phyloP scores from a whole-genome alignment of 53 echinoderm and acorn worm genomes.

The Patiria pectinifera region DNA sequence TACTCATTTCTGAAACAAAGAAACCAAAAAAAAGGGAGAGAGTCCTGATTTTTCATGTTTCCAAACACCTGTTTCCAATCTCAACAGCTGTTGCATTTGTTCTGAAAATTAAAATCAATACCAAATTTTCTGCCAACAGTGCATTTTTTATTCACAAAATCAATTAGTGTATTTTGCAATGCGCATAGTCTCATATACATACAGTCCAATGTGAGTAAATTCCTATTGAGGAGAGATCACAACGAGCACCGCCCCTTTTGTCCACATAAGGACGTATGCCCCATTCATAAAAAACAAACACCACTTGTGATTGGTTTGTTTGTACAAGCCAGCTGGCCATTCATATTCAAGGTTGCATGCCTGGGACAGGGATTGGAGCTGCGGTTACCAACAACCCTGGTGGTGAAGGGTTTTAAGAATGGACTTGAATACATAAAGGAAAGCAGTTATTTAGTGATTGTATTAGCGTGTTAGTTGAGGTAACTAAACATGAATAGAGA shows the following conservation, averaged over 20 bases:
- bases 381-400: not conserved
- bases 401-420: not conserved
- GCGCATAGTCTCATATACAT: not conserved
- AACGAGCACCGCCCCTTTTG: constrained; percentile 9
- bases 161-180: not conserved
- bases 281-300: constrained; percentile 53
- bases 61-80: not conserved
- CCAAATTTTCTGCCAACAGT: not conserved
- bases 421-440: not conserved
- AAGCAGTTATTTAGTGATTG: not conserved
- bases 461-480: not conserved
- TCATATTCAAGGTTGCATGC: constrained; percentile 17
- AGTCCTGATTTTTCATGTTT: not conserved
- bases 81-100: not conserved
- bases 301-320: constrained; percentile 46
- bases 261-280: constrained; percentile 24
- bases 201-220: not conserved
- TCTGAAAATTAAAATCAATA: not conserved
- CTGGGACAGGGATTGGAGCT: not conserved
- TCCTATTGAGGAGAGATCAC: not conserved
- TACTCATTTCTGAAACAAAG: not conserved
- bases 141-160: not conserved
- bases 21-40: not conserved
- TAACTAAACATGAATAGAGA: not conserved
- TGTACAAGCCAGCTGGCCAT: constrained; percentile 26